A percentile compares a stretch with the other conserved stretches of the same genome.
These are phyloP conservation scores for Theonella swinhoei DNA, from an alignment of 37 sponge, comb jelly and placozoan species.

Conservation along the genomic window DNA sequence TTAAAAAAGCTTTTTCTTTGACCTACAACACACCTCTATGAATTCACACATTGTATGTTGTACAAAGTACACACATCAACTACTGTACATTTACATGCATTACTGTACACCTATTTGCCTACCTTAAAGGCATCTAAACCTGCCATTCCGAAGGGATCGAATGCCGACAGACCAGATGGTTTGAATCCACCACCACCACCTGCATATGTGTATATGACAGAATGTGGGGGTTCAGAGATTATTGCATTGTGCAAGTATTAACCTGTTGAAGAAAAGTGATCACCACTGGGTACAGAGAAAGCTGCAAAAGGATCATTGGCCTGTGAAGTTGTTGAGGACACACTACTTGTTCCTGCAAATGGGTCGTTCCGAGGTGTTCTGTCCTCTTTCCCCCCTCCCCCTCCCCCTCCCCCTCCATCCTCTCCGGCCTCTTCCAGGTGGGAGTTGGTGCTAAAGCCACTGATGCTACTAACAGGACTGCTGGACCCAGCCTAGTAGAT, in stretches of 20 bases:
- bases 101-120: too few relatives aligned
- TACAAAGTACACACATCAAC: too few relatives aligned
- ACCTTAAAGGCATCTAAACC: slow-evolving; percentile 70
- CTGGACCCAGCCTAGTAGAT: slow-evolving; percentile 88
- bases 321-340: neutral
- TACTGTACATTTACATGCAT: too few relatives aligned
- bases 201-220: neutral
- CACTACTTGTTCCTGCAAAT: slow-evolving; percentile 22
- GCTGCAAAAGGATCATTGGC: slow-evolving; percentile 45
- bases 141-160: slow-evolving; percentile 53
- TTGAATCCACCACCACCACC: neutral
- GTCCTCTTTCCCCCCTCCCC: slow-evolving; percentile 15
- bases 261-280: slow-evolving; percentile 33
- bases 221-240: too few relatives aligned
- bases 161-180: slow-evolving; percentile 36
- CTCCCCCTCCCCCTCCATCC: slow-evolving; percentile 21
- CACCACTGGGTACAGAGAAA: slow-evolving; percentile 28
- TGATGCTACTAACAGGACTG: slow-evolving; percentile 84
- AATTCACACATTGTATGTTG: too few relatives aligned
- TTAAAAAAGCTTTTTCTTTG: too few relatives aligned
- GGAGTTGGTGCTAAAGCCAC: slow-evolving; percentile 80
- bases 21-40: too few relatives aligned
- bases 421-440: slow-evolving; percentile 56
- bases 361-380: slow-evolving; percentile 33
- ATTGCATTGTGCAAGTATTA: too few relatives aligned